Evolutionary conservation across 2,888 invertebrate genomes (phyloP).

Genomic region (Neria commutata): DNA sequence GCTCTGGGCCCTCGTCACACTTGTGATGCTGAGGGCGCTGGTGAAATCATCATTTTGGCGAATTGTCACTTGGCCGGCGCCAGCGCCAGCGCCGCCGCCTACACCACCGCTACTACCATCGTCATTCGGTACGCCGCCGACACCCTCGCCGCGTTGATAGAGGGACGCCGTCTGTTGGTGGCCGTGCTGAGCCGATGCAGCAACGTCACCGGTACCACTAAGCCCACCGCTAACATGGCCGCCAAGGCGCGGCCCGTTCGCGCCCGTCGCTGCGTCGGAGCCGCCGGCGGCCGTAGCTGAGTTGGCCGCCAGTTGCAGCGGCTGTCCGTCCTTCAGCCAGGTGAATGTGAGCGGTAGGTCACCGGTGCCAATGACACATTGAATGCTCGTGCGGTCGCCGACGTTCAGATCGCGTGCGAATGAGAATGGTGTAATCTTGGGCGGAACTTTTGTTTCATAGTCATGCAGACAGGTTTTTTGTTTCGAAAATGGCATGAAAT

Average conservation of each 20-base stretch:
- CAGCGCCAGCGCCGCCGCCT: slow-evolving; percentile 51
- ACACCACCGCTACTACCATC: slow-evolving; percentile 56
- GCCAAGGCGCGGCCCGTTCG: slow-evolving; percentile 31
- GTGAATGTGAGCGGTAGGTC: slow-evolving; percentile 70
- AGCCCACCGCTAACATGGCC: slow-evolving; percentile 44
- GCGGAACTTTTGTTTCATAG: slow-evolving; percentile 64
- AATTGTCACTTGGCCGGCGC: slow-evolving; percentile 65
- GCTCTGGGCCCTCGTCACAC: slow-evolving; percentile 66
- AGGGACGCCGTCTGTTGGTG: no score
- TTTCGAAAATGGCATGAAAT: neutral
- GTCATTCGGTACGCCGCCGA: slow-evolving; percentile 36
- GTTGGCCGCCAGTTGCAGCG: slow-evolving; percentile 56
- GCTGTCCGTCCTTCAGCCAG: slow-evolving; percentile 69
- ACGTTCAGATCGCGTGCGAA: slow-evolving; percentile 69
- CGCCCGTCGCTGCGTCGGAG: slow-evolving; percentile 28
- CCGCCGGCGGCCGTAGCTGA: slow-evolving; percentile 34
- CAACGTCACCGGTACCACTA: slow-evolving; percentile 31
- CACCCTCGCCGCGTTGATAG: slow-evolving; percentile 28
- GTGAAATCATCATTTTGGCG: slow-evolving; percentile 69
- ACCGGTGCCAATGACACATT: slow-evolving; percentile 68
- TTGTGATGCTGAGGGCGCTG: slow-evolving; percentile 67
- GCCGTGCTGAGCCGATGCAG: slow-evolving; percentile 32
- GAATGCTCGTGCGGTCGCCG: slow-evolving; percentile 68
- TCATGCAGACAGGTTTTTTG: neutral
- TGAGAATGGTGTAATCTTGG: slow-evolving; percentile 71